Conservation (phyloP, 2,888 invertebrate species). For the Agrotis exclamationis region DNA sequence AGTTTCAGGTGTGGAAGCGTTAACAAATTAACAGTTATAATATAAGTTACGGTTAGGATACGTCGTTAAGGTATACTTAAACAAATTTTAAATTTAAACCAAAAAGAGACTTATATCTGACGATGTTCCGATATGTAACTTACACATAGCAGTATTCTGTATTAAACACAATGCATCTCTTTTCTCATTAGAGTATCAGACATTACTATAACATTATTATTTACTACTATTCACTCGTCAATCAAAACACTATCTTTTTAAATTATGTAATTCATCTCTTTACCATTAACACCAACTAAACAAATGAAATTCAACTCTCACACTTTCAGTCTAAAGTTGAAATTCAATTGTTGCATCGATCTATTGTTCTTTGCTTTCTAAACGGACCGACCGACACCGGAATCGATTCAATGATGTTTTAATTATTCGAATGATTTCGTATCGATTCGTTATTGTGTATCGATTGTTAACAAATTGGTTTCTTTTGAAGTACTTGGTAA, state of each 20-base stretch:
- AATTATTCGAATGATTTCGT: constrained; percentile 65
- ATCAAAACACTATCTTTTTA: constrained; percentile 47
- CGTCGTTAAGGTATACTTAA: no score
- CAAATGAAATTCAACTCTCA: constrained; percentile 16
- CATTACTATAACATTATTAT: constrained; percentile 37
- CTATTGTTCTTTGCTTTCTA: constrained; percentile 64
- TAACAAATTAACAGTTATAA: no score
- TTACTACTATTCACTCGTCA: constrained; percentile 48
- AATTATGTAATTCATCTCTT: constrained; percentile 45
- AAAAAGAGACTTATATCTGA: background rate
- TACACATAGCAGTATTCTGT: background rate
- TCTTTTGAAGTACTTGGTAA: constrained; percentile 48
- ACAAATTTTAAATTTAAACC: background rate
- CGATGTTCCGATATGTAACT: background rate
- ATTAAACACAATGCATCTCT: constrained; percentile 25
- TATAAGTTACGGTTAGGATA: no score
- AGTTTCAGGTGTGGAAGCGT: no score
- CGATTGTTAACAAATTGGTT: constrained; percentile 57
- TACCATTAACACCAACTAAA: constrained; percentile 5
- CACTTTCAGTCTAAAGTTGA: background rate
- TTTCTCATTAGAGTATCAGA: constrained; percentile 33
- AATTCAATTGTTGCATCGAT: constrained; percentile 16
- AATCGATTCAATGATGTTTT: constrained; percentile 63
- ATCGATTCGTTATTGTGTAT: constrained; percentile 51
- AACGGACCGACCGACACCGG: constrained; percentile 50